Evolutionary conservation across 1,140 invertebrate species (phyloP), one percentile per base, ranked within the genome.

Genomic region (Scaptomyza montana): DNA sequence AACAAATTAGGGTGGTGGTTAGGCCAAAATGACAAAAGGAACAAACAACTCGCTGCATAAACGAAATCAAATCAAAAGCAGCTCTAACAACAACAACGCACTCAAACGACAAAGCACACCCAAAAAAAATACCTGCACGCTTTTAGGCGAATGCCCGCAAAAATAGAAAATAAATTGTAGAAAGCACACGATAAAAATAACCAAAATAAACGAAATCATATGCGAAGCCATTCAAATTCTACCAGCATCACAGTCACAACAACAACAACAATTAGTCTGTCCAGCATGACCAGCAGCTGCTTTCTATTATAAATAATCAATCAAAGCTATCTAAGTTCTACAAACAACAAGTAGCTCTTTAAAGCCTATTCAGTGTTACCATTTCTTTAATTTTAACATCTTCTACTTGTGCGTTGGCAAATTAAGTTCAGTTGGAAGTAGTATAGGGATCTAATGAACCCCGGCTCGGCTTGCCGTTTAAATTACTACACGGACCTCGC

Each of bases 51-150:
- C 73, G 53, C 62, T 65, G 66, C 71, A 60, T 68, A 86, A 89
- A 73, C 55, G 63, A 82, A 89, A 77, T 79, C 79, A 79, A 87
- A 86, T 89, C 82, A 79, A 87, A 84, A 56, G 73, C 78, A 78
- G 75, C 62, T 46, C 41, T 50, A 72, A 56, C 54, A 47, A 47
- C 59, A 47, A 39, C 33, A 47, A 39, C 33, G 9, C 33, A 36
- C 33, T 36, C 33, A 54, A 75, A 76, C 65, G 47, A 54, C 25
- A 36, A 47, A 54, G 5, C 5, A 19, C 16, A 46, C 13, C 6
- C 7, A 33, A 78, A 57, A 39, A 78, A 68, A 74, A 80, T 64
- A 5, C 36, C 60, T 46, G 80, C 73, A 65, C 62, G 81, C 80
- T 85, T 84, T 86, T 86, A 77, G 77, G 81, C 80, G 80, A 80